These are phyloP conservation scores for Acrocyrtus sp. DNA, from an alignment of 2,888 invertebrate species.

Conservation along the genomic window DNA sequence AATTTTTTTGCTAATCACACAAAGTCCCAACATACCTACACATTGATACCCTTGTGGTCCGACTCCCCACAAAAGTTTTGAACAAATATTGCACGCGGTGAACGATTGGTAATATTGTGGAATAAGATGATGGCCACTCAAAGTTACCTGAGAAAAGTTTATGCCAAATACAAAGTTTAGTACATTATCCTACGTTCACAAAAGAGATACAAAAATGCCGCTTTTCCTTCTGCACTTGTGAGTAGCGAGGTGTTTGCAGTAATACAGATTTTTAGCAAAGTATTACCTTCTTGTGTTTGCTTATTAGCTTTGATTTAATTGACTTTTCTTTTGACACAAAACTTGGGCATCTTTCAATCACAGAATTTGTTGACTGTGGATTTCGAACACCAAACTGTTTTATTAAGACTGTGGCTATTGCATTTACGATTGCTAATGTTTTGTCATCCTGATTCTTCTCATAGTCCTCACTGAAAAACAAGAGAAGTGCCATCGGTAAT, in stretches of 20 bases:
- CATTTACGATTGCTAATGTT: constrained; percentile 78
- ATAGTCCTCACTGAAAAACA: constrained; percentile 71
- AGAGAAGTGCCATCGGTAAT: constrained; percentile 5
- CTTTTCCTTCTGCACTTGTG: neutral
- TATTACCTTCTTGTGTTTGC: constrained; percentile 74
- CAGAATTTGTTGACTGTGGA: constrained; percentile 69
- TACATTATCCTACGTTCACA: neutral
- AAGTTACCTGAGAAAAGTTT: constrained; percentile 74
- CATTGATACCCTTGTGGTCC: constrained; percentile 98
- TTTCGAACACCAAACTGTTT: constrained; percentile 79
- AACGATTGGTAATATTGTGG: constrained; percentile 89
- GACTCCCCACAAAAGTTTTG: constrained; percentile 91
- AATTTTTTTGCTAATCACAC: no score
- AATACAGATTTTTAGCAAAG: neutral
- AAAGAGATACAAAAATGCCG: neutral
- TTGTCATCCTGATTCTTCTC: constrained; percentile 74
- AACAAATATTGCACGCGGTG: constrained; percentile 93
- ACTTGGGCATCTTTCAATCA: constrained; percentile 80
- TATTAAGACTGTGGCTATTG: constrained; percentile 81
- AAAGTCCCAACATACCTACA: constrained; percentile 79
- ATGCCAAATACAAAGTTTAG: no score
- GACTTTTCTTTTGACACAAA: constrained; percentile 88
- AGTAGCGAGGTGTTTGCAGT: no score
- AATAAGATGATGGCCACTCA: constrained; percentile 90
- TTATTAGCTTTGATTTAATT: constrained; percentile 75